Evolutionary conservation across 2,797 vertebrate genomes (phyloP).

Genomic region (Phoebastria nigripes): DNA sequence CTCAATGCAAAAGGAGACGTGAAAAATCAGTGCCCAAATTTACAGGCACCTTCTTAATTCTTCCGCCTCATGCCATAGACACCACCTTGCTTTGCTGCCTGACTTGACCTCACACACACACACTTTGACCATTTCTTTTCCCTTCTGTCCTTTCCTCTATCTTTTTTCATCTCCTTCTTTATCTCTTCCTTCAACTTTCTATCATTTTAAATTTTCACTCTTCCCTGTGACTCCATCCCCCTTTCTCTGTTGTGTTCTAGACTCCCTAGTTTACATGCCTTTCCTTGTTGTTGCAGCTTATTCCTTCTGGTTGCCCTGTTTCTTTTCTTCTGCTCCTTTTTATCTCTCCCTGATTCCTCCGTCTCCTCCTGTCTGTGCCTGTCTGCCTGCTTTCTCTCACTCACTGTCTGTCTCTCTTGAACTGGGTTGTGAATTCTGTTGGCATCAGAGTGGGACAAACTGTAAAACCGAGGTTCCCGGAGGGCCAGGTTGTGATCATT

Average conservation of each 20-base stretch:
- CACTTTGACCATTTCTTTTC: not conserved
- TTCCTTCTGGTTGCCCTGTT: not conserved
- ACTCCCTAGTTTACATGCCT: not conserved
- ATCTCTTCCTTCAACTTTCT: not conserved
- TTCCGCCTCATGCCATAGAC: not conserved
- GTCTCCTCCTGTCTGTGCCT: conserved; percentile 1
- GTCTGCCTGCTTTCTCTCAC: conserved; percentile 66
- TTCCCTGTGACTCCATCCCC: not conserved
- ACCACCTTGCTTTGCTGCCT: not conserved
- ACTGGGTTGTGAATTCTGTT: conserved; percentile 66
- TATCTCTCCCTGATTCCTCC: not conserved
- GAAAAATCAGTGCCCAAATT: not conserved
- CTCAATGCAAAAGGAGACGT: not conserved
- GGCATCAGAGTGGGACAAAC: conserved; percentile 50
- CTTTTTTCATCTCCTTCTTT: not conserved
- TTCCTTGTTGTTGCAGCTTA: not conserved
- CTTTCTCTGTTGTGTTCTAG: not conserved
- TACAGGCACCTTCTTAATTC: not conserved
- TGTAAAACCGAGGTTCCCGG: conserved; percentile 67
- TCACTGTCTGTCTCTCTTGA: conserved; percentile 50
- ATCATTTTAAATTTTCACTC: not conserved
- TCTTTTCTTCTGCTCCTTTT: not conserved
- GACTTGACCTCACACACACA: not conserved
- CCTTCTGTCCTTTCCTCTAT: not conserved
- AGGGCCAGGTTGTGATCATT: conserved; percentile 68